Percentiles rank a stretch among this genome's conserved stretches.
phyloP scores from a whole-genome alignment of 2,797 vertebrate species.

The Threskiornis aethiopicus region DNA sequence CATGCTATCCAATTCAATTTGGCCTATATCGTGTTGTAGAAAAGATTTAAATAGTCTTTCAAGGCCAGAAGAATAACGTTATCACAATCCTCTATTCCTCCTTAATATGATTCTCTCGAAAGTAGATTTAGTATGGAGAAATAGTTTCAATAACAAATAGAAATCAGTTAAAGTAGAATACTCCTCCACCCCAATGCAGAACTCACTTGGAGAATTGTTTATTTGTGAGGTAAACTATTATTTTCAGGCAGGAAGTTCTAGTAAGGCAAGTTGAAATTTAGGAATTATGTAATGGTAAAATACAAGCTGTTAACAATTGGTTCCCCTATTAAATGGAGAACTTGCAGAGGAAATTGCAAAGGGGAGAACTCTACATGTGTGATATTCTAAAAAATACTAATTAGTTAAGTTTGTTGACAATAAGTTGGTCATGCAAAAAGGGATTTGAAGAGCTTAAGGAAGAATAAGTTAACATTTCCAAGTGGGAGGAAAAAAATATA shows the following conservation, averaged over 20 bases:
- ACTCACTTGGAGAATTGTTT: background rate
- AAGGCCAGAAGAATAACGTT: background rate
- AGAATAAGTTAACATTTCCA: background rate
- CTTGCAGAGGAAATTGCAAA: background rate
- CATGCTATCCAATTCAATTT: slow-evolving; percentile 19
- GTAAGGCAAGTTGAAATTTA: background rate
- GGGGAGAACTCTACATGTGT: background rate
- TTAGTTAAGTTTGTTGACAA: background rate
- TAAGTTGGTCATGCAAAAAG: background rate
- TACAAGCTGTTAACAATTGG: background rate
- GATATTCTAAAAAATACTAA: background rate
- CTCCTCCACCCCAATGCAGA: background rate
- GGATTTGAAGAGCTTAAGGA: background rate
- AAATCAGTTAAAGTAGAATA: background rate
- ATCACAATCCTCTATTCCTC: background rate
- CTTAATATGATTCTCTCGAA: background rate
- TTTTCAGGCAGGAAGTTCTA: background rate
- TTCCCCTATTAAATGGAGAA: background rate
- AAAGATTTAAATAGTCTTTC: slow-evolving; percentile 49
- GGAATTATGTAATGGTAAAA: background rate
- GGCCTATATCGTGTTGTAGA: background rate
- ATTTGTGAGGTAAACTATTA: background rate
- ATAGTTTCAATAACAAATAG: background rate
- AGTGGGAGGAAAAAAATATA: background rate
- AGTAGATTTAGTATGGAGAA: background rate